Percentiles rank a stretch among this genome's conserved stretches.
Conservation (phyloP, 1,140 invertebrate genomes). For the Drosophila auraria region DNA sequence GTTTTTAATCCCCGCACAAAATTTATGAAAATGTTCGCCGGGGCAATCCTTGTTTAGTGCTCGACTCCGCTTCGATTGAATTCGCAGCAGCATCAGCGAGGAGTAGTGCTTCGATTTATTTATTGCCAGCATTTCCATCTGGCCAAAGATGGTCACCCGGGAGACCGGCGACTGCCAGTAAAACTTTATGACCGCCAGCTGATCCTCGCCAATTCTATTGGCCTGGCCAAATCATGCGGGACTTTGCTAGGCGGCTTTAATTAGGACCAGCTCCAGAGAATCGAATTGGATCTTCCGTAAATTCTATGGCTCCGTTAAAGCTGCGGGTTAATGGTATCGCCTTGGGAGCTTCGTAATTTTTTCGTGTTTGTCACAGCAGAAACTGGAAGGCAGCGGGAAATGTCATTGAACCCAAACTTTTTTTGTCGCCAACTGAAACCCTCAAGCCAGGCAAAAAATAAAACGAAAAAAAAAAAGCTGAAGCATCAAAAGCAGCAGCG, state of each 20-base stretch:
- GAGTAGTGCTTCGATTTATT: conserved; percentile 68
- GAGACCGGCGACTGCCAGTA: conserved; percentile 34
- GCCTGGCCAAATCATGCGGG: conserved; percentile 49
- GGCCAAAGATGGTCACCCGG: conserved; percentile 67
- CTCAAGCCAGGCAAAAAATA: conserved; percentile 47
- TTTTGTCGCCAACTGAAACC: conserved; percentile 55
- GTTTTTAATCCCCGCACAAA: conserved; percentile 31
- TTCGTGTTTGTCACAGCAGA: conserved; percentile 49
- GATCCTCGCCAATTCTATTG: conserved; percentile 48
- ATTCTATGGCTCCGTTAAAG: conserved; percentile 36
- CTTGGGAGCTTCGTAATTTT: conserved; percentile 51
- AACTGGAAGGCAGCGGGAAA: conserved; percentile 56
- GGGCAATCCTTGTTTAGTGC: conserved; percentile 49
- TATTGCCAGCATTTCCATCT: conserved; percentile 60
- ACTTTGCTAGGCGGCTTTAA: conserved; percentile 28
- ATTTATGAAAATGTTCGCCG: conserved; percentile 76
- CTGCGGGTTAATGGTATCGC: conserved; percentile 58
- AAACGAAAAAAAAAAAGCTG: conserved; percentile 18
- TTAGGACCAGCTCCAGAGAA: conserved; percentile 30
- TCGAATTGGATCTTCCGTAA: conserved; percentile 9
- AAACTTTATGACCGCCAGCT: conserved; percentile 72
- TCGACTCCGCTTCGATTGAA: conserved; percentile 53
- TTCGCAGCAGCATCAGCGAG: conserved; percentile 9
- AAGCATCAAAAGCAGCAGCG: conserved; percentile 11
- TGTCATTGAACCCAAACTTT: conserved; percentile 69